Evolutionary conservation across 64 coral and sea anemone species (phyloP), one percentile per base, ranked within the genome.

Genomic region (Pocillopora damicornis): DNA sequence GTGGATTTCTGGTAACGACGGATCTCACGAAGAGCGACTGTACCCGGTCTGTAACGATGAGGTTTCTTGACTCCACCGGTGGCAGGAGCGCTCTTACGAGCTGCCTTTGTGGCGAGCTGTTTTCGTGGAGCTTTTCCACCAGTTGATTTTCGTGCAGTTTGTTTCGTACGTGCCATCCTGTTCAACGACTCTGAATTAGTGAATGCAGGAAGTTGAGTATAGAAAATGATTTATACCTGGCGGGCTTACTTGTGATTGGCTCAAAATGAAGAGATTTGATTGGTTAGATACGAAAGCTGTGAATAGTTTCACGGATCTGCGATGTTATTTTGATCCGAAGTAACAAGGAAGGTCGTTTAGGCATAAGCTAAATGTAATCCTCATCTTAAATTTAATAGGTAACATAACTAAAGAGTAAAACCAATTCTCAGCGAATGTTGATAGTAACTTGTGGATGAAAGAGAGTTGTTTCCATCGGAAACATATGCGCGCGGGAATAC

Each of bases 1-100:
- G 94, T 95, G 14, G 94, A 95, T 75, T 95, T 95, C 90, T 95
- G 94, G 75, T 95, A 95, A 68, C 94, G 89, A 91, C 94, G 90
- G 94, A 95, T 95, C 86, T 95, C 94, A 89, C 94, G 94, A 87
- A 95, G 94, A 86, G 94, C 94, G 20, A 95, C 94, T 74, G 94
- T 95, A 75, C 94, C 94, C 37, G 94, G 94, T 87, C 94, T 92
- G 87, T 95, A 95, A 89, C 94, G 94, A 89, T 95, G 94, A 75
- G 91, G 91, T 75, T 92, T 92, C 77, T 92, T 92, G 36, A 92
- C 91, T 76, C 91, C 91, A 13, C 91, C 91, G 80, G 91, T 92
- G 9, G 91, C 91, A 56, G 91, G 91, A 11, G 91, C 91, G 65
- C 91, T 92, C 86, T 92, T 92, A 81, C 91, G 91, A 76, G 91